These are phyloP conservation scores for Microchirus variegatus DNA, from an alignment of 2,797 vertebrate genomes.

Conservation along the genomic window DNA sequence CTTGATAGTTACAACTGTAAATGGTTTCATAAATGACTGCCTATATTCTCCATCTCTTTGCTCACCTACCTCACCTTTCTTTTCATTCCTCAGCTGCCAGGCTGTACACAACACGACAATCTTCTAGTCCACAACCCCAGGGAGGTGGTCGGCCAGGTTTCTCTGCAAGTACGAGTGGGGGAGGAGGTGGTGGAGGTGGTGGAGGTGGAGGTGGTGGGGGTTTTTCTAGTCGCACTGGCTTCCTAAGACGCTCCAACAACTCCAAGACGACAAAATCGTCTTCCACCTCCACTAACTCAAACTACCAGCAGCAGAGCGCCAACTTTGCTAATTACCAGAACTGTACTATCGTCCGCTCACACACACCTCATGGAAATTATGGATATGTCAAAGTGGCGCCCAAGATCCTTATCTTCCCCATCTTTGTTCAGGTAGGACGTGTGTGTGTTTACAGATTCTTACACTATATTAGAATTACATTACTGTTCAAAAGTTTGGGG, in stretches of 20 bases:
- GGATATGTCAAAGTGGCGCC: constrained; percentile 92
- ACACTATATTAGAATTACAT: no score
- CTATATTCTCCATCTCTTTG: neutral
- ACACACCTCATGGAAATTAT: constrained; percentile 85
- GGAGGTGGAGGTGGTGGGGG: constrained; percentile 66
- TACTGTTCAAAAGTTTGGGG: no score
- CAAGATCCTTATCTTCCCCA: constrained; percentile 94
- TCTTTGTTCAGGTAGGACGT: constrained; percentile 91
- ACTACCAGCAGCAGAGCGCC: constrained; percentile 79
- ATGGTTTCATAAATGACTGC: neutral
- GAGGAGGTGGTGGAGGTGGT: neutral
- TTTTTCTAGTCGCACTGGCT: constrained; percentile 86
- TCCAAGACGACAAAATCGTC: constrained; percentile 73
- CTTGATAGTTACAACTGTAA: no score
- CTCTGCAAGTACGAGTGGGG: constrained; percentile 29
- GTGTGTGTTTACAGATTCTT: no score
- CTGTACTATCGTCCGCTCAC: constrained; percentile 88
- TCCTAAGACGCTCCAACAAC: constrained; percentile 85
- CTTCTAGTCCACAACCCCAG: constrained; percentile 55
- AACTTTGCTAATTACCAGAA: constrained; percentile 91
- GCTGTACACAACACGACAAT: constrained; percentile 71
- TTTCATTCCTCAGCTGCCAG: constrained; percentile 59
- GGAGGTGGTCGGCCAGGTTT: constrained; percentile 25
- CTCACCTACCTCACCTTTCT: neutral
- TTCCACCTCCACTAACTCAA: constrained; percentile 66